These are phyloP conservation scores for Drosophila affinis DNA, from an alignment of 2,888 invertebrate species.

Conservation along the genomic window DNA sequence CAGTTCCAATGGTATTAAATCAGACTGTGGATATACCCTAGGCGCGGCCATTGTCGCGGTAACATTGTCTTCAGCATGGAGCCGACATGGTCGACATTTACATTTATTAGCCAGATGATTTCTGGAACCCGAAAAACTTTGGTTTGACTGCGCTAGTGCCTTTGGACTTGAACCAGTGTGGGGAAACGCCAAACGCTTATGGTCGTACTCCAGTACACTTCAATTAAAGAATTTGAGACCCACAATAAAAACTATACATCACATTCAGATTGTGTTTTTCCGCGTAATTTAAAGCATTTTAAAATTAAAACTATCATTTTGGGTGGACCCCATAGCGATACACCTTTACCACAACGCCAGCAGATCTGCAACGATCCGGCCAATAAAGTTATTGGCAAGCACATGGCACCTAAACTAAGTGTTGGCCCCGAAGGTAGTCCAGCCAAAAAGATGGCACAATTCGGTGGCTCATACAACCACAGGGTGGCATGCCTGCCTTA, in stretches of 20 bases:
- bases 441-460: slow-evolving; percentile 79
- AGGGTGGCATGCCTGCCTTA: slow-evolving; percentile 25
- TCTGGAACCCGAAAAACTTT: too few relatives aligned
- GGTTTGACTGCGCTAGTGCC: too few relatives aligned
- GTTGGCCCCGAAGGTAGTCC: slow-evolving; percentile 73
- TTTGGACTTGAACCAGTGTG: too few relatives aligned
- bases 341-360: slow-evolving; percentile 78
- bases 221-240: too few relatives aligned
- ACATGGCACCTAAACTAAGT: slow-evolving; percentile 53
- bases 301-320: slow-evolving; percentile 72
- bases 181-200: too few relatives aligned
- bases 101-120: too few relatives aligned
- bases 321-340: slow-evolving; percentile 63
- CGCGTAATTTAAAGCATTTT: slow-evolving; percentile 1
- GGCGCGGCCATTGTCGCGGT: not conserved
- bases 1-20: not conserved
- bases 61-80: too few relatives aligned
- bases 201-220: too few relatives aligned
- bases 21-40: not conserved
- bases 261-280: not conserved
- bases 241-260: too few relatives aligned
- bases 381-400: slow-evolving; percentile 59
- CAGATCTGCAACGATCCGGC: slow-evolving; percentile 51
- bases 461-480: slow-evolving; percentile 69
- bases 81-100: too few relatives aligned